Evolutionary conservation across 2,888 invertebrate species (phyloP).

Genomic region (Hermaeophaga mercurialis): DNA sequence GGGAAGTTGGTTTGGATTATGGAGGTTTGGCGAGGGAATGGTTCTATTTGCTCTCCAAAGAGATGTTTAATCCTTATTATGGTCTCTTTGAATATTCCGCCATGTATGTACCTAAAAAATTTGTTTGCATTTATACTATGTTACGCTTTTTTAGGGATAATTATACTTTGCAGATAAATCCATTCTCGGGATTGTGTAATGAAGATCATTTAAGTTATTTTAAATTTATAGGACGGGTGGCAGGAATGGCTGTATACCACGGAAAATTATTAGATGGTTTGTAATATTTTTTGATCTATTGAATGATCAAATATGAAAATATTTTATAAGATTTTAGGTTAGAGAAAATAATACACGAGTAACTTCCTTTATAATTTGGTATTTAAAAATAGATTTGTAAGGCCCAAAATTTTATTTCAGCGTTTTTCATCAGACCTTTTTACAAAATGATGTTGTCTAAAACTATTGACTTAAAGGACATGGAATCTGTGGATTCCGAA

Average conservation of each 20-base stretch:
- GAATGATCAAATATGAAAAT: too few relatives aligned
- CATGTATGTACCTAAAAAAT: constrained; percentile 69
- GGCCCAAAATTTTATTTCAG: too few relatives aligned
- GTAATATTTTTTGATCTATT: neutral
- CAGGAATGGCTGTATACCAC: constrained; percentile 99
- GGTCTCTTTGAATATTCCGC: constrained; percentile 99
- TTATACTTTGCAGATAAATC: constrained; percentile 98
- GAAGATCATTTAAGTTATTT: constrained; percentile 98
- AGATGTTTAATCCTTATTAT: constrained; percentile 99
- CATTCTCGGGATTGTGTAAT: constrained; percentile 95
- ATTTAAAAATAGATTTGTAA: too few relatives aligned
- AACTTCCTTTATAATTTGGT: too few relatives aligned
- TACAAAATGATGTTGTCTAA: constrained; percentile 99
- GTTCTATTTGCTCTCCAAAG: constrained; percentile 98
- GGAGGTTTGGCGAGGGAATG: constrained; percentile 96
- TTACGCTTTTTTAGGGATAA: constrained; percentile 74
- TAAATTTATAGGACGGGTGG: constrained; percentile 96
- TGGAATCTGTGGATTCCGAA: constrained; percentile 99
- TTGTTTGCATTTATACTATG: neutral
- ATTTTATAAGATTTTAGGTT: too few relatives aligned
- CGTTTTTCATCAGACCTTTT: constrained; percentile 99
- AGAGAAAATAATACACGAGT: too few relatives aligned
- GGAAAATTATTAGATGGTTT: constrained; percentile 95
- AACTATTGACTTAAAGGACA: constrained; percentile 91
- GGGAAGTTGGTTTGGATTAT: constrained; percentile 95